A percentile compares a stretch with the other conserved stretches of the same genome.
Evolutionary conservation across 2,888 invertebrate species (phyloP).

Genomic region (Mechanitis mazaeus): DNA sequence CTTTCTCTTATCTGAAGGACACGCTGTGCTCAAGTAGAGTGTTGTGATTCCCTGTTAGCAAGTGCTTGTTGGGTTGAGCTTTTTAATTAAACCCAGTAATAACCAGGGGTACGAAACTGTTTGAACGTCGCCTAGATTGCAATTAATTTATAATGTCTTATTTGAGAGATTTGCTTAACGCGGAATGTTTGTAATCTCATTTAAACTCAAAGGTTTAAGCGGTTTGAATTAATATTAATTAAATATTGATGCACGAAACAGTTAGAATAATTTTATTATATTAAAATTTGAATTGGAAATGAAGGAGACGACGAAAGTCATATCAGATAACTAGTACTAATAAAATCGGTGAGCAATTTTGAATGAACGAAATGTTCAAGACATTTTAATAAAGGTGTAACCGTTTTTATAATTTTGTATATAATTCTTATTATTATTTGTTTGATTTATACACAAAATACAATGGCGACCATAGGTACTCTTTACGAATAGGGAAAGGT

Average conservation of each 20-base stretch:
- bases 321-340: no score
- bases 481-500: no score
- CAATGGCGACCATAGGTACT: no score
- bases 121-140: slow-evolving; percentile 21
- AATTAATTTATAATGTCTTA: slow-evolving; percentile 25
- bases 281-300: no score
- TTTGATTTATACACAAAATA: no score
- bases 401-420: no score
- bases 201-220: not conserved
- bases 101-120: slow-evolving; percentile 36
- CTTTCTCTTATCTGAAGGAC: slow-evolving; percentile 46
- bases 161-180: slow-evolving; percentile 12
- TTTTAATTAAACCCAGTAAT: slow-evolving; percentile 62
- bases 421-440: no score
- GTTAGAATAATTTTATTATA: not conserved
- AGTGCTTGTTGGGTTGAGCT: slow-evolving; percentile 54
- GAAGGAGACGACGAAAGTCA: no score
- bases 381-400: no score
- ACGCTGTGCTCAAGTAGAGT: slow-evolving; percentile 39
- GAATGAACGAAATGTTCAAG: no score
- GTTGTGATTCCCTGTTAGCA: slow-evolving; percentile 64
- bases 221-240: not conserved
- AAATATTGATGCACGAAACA: not conserved
- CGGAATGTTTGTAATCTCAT: not conserved
- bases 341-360: no score